Evolutionary conservation across 2,888 invertebrate genomes (phyloP).

Genomic region (Nipponacmea schrenckii): DNA sequence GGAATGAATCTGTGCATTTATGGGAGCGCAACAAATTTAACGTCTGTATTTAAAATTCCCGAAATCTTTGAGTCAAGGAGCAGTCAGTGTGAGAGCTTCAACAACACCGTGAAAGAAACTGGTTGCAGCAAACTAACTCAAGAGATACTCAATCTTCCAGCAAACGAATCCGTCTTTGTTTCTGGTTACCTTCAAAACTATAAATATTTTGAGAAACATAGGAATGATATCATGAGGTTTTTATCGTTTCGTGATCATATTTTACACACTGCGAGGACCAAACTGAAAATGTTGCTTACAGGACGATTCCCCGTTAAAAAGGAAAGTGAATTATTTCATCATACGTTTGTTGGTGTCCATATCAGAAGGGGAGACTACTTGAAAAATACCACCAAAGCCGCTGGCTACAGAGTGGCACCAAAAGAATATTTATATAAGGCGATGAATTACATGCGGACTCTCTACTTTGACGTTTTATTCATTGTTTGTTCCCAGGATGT

Average conservation of each 20-base stretch:
- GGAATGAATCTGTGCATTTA: background rate
- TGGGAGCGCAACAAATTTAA: background rate
- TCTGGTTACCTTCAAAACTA: background rate
- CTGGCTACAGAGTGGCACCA: background rate
- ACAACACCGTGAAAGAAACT: background rate
- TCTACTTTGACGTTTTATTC: background rate
- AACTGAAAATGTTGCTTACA: background rate
- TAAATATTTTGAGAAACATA: background rate
- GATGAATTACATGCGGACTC: background rate
- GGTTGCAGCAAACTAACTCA: background rate
- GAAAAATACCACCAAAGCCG: background rate
- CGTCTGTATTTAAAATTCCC: background rate
- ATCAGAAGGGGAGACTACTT: background rate
- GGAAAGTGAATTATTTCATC: too few species aligned
- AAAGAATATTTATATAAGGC: background rate
- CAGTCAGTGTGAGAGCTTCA: background rate
- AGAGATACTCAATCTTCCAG: background rate
- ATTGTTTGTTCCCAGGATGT: background rate
- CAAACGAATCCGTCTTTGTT: background rate
- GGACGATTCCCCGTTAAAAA: background rate
- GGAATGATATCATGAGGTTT: background rate
- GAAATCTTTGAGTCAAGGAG: background rate
- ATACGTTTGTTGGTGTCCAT: background rate
- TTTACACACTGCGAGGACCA: background rate
- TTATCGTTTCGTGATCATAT: background rate